These are phyloP conservation scores for Sander lucioperca DNA, from an alignment of 2,113 vertebrate genomes.

Conservation along the genomic window DNA sequence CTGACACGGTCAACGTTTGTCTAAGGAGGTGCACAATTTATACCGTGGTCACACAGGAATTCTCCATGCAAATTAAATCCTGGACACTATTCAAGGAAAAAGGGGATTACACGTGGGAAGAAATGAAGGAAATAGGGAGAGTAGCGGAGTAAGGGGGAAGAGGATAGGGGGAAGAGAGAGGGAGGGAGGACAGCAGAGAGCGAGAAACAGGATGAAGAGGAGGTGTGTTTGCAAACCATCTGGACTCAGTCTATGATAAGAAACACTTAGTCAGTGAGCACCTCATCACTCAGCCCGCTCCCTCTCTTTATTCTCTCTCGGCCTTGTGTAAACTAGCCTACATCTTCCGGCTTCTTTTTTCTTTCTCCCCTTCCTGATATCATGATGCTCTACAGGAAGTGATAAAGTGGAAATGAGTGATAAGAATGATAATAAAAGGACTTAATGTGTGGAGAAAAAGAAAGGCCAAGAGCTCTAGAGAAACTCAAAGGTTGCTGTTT, in stretches of 20 bases:
- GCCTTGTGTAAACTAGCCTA: slow-evolving; percentile 20
- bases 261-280: slow-evolving; percentile 70
- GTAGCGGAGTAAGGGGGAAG: not conserved
- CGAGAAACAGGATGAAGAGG: slow-evolving; percentile 21
- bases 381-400: not conserved
- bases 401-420: slow-evolving; percentile 7
- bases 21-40: not conserved
- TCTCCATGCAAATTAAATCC: not conserved
- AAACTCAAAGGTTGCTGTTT: not conserved
- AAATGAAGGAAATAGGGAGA: not conserved
- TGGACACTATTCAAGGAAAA: slow-evolving; percentile 5
- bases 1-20: slow-evolving; percentile 19
- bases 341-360: not conserved
- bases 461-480: not conserved
- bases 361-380: not conserved
- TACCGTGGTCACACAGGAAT: not conserved
- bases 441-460: not conserved
- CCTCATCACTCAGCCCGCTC: slow-evolving; percentile 68
- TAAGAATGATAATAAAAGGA: not conserved
- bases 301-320: slow-evolving; percentile 10
- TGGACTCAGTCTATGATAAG: slow-evolving; percentile 76
- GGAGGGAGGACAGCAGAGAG: not conserved
- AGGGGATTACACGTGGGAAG: not conserved
- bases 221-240: slow-evolving; percentile 68
- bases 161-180: not conserved